Evolutionary conservation across 2,113 vertebrate genomes (phyloP).

Genomic region (Panthera leo): DNA sequence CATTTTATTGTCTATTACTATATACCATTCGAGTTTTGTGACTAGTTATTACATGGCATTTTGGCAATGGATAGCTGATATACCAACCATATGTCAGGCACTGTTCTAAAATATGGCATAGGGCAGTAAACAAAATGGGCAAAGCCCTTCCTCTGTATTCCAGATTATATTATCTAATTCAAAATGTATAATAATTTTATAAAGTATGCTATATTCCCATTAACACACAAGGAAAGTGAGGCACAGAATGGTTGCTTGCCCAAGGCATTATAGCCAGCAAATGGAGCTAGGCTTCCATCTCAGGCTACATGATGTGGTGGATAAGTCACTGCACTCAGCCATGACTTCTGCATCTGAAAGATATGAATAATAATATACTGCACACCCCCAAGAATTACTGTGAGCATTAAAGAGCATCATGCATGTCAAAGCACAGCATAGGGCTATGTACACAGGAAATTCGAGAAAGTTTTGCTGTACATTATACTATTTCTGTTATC

Average conservation of each 20-base stretch:
- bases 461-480: neutral
- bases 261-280: neutral
- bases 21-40: neutral
- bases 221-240: neutral
- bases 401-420: neutral
- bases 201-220: neutral
- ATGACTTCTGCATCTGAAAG: neutral
- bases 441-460: neutral
- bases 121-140: neutral
- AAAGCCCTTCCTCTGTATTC: neutral
- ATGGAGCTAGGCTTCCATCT: neutral
- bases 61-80: neutral
- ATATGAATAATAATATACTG: neutral
- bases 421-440: neutral
- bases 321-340: neutral
- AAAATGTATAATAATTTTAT: slow-evolving; percentile 22
- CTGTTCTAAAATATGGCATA: neutral
- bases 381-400: neutral
- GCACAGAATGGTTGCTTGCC: neutral
- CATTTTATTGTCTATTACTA: neutral
- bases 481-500: neutral
- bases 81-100: neutral
- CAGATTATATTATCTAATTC: neutral
- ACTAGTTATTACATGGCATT: neutral
- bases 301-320: neutral